Evolutionary conservation across 1,140 invertebrate genomes (phyloP).

Genomic region (Musca domestica): DNA sequence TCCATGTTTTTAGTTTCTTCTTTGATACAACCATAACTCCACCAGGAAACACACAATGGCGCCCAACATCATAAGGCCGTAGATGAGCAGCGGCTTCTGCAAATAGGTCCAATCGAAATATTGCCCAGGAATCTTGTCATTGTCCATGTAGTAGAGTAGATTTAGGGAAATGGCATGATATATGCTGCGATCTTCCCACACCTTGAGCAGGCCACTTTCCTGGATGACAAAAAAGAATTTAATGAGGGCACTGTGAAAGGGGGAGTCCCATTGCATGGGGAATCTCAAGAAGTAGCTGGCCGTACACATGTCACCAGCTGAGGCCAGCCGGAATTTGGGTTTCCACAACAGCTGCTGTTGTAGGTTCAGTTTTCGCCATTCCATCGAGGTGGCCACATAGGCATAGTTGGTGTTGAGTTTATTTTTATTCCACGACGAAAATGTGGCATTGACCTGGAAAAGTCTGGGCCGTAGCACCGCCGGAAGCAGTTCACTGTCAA

Average conservation of each 20-base stretch:
- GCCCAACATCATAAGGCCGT: not conserved
- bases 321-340: constrained; percentile 8
- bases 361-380: not conserved
- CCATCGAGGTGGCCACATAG: constrained; percentile 1
- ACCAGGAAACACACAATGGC: not conserved
- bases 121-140: too few relatives aligned
- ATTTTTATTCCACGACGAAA: not conserved
- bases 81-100: too few relatives aligned
- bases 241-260: not conserved
- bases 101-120: too few relatives aligned
- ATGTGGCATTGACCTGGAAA: not conserved
- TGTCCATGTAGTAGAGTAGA: too few relatives aligned
- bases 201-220: not conserved
- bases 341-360: constrained; percentile 13
- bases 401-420: constrained; percentile 5
- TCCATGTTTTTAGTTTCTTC: not conserved
- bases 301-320: not conserved
- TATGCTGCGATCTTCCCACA: constrained; percentile 1
- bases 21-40: not conserved
- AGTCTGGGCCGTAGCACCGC: not conserved
- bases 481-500: not conserved
- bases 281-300: not conserved
- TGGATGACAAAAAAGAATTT: not conserved
- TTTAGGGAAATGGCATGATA: constrained; percentile 7
- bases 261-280: constrained; percentile 18